phyloP scores from a whole-genome alignment of 2,113 vertebrate species.

The Maccullochella peelii region DNA sequence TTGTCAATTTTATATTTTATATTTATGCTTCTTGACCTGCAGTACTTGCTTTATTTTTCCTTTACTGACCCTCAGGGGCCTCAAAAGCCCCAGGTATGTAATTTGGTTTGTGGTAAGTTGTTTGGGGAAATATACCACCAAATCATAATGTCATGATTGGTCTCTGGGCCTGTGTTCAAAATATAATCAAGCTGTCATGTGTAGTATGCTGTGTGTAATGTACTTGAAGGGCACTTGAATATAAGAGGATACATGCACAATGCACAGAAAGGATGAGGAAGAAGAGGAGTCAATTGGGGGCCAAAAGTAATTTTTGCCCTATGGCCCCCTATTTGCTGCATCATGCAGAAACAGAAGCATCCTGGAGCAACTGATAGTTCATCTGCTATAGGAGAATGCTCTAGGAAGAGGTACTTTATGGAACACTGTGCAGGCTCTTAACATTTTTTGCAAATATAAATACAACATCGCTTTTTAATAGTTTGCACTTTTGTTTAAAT shows the following conservation, averaged over 20 bases:
- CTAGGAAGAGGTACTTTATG: not conserved
- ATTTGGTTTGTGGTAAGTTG: not conserved
- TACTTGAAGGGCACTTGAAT: not conserved
- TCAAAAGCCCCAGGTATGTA: not conserved
- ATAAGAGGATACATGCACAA: not conserved
- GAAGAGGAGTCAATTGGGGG: not conserved
- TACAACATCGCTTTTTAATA: not conserved
- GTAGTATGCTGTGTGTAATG: not conserved
- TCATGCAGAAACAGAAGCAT: not conserved
- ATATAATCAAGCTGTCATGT: not conserved
- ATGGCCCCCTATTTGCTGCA: not conserved
- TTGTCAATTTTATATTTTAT: too few species aligned
- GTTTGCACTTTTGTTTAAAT: not conserved
- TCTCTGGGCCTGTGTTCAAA: not conserved
- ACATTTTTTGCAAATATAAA: not conserved
- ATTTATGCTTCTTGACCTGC: too few species aligned
- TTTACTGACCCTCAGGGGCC: not conserved
- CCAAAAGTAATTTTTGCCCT: not conserved
- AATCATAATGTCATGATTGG: not conserved
- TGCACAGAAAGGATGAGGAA: not conserved
- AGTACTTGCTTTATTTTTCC: too few species aligned
- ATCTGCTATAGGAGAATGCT: not conserved
- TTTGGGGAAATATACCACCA: not conserved
- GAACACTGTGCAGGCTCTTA: not conserved
- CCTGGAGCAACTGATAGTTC: not conserved